Base-by-base conservation (phyloP, 2,113 vertebrate species). In the Pachypanchax playfairii region DNA sequence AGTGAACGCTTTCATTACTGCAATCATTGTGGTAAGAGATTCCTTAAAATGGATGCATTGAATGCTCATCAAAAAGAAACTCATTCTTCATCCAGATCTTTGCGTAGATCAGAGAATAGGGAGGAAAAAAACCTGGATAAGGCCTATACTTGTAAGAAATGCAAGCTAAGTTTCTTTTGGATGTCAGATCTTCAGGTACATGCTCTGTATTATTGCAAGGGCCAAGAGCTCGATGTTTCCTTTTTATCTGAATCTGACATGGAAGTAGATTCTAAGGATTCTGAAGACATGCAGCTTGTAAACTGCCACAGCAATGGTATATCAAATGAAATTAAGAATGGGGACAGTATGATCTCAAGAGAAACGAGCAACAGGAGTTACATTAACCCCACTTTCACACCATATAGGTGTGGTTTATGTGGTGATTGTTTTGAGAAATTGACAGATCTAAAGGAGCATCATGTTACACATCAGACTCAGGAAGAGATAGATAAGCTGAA, bases 141-240 rank as follows among this genome's bases (percentile, higher is more conserved):
- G 83, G 80, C 77, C 4, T 92, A 91, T 56, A 44, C 82, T 28
- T 93, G 92, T 72, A 90, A 85, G 66, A 86, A 90, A 39, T 93
- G 92, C 58, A 88, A 86, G 52, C 71, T 91, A 18, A 77, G 61
- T 39, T 93, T 92, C 72, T 92, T 92, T 73, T 93, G 92, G 92
- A 78, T 93, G 39, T 91, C 92, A 58, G 92, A 93, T 81, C 89
- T 91, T 65, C 91, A 93, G 61, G 85, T 79, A 24, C 92, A 93
- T 73, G 80, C 89, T 39, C 53, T 88, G n/a, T 84, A 89, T 70
- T 88, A 91, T 65, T 90, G 89, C 69, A 86, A 85, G 60, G 88
- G 88, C 26, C 85, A 83, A 73, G 75, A 73, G 15, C 71, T 57
- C 8, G 70, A 65, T 53, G 21, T 20, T 35, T 14, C 47, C 11